These are phyloP conservation scores for Botia almorhae DNA, from an alignment of 2,797 vertebrate genomes.

Conservation along the genomic window DNA sequence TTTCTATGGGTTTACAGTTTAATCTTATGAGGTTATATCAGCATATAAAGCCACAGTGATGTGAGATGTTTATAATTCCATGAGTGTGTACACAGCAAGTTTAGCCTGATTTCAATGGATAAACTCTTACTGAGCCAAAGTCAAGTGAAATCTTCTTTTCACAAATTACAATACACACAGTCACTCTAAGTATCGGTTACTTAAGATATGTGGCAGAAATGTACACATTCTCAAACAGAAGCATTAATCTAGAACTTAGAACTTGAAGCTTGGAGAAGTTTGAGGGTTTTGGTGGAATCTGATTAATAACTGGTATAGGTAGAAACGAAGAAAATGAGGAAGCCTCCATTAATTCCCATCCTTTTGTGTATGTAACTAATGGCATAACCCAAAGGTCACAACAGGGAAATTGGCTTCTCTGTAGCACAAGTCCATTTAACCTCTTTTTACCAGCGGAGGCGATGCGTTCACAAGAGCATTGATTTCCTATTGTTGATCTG, in stretches of 20 bases:
- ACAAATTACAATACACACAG: not conserved
- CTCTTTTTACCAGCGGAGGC: conserved; percentile 61
- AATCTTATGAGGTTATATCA: no score
- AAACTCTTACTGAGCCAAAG: not conserved
- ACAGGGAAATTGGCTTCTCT: conserved; percentile 57
- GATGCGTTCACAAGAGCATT: conserved; percentile 56
- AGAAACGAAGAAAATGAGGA: conserved; percentile 35
- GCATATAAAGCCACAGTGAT: not conserved
- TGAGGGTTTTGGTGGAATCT: conserved; percentile 17
- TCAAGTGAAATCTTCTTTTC: not conserved
- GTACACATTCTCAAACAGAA: not conserved
- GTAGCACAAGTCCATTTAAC: conserved; percentile 59
- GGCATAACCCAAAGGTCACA: conserved; percentile 60
- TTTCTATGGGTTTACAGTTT: no score
- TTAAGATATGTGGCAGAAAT: not conserved
- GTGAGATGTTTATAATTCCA: not conserved
- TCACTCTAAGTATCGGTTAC: not conserved
- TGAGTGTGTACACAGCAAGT: not conserved
- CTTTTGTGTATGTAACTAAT: conserved; percentile 61
- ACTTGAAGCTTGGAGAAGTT: conserved; percentile 10
- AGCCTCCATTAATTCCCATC: conserved; percentile 57
- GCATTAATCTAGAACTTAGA: not conserved
- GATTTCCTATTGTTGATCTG: conserved; percentile 60
- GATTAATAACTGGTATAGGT: conserved; percentile 46
- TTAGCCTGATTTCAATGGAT: not conserved